These are phyloP conservation scores for Meiosimyza platycephala DNA, from an alignment of 2,888 invertebrate species.

Conservation along the genomic window DNA sequence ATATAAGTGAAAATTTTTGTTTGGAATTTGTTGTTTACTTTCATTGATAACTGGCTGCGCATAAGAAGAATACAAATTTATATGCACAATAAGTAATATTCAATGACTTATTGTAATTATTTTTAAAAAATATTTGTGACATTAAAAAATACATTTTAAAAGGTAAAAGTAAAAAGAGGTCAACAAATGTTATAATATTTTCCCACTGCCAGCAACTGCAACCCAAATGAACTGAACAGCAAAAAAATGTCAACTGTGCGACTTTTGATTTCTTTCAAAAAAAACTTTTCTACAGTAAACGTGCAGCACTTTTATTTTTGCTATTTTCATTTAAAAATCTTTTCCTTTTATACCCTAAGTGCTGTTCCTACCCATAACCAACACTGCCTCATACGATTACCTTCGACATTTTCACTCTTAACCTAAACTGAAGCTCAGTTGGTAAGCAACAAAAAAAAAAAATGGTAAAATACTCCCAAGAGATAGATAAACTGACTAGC, in stretches of 20 bases:
- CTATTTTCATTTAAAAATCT: neutral
- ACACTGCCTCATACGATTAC: conserved; percentile 16
- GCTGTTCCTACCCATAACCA: neutral
- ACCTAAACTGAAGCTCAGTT: conserved; percentile 30
- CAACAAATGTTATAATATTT: conserved; percentile 9
- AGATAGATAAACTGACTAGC: neutral
- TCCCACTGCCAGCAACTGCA: conserved; percentile 7
- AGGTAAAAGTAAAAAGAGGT: neutral
- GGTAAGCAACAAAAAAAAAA: neutral
- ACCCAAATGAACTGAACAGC: neutral
- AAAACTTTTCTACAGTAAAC: conserved; percentile 14
- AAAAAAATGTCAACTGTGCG: conserved; percentile 20
- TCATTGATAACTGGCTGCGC: too few species aligned
- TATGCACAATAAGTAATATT: too few species aligned
- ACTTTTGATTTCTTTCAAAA: conserved; percentile 24
- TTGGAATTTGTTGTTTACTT: too few species aligned
- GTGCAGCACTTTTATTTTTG: conserved; percentile 28
- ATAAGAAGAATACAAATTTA: too few species aligned
- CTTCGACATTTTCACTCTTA: conserved; percentile 35
- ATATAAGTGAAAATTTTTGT: too few species aligned
- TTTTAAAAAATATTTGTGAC: too few species aligned
- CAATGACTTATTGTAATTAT: too few species aligned
- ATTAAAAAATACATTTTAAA: too few species aligned
- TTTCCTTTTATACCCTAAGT: neutral
- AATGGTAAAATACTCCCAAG: neutral